Base-by-base conservation (phyloP, 2,888 invertebrate species). In the Bimastos eiseni region DNA sequence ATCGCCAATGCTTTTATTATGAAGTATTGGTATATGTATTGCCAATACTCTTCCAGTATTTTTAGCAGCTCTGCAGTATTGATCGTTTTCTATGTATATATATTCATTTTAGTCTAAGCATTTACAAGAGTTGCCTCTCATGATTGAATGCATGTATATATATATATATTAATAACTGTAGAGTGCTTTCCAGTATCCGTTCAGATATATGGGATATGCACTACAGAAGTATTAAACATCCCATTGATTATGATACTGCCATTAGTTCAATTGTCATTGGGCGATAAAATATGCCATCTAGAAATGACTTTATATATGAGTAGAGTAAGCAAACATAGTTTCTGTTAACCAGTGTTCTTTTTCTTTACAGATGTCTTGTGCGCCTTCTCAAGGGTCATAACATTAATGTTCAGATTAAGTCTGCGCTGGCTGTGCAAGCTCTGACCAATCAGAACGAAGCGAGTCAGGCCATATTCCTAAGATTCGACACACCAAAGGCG, bases 381-480 rank as follows among this genome's bases (percentile, higher is more conserved):
- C 93, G 94, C 36, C 93, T 95, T 55, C 93, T 95, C 21, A 93
- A 94, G 88, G 93, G 93, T 44, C 93, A 93, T 90, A 94, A 94
- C 91, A 93, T 94, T 21, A 93, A 94, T 30, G 94, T 94, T 1
- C 94, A 94, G 92, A 94, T 95, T 90, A 95, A 95, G 91, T 95
- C 94, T 17, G 94, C 95, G n/a, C 93, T 93, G 91, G 95, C 95
- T 36, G 92, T 95, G 84, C 95, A 95, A 92, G 93, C 95, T 36
- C 93, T 95, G 90, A 94, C 94, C 70, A 93, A 94, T 44, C 93
- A 94, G 90, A 95, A 95, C 92, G 92, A 93, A 6, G 91, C 92
- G 36, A 93, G 93, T 91, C 95, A 95, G 93, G 92, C 93, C 86
- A 93, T 93, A 4, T 94, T 95, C 91, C 93, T 95, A 30, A 93